phyloP scores from a whole-genome alignment of 1,140 invertebrate genomes.

The Linepithema humile region DNA sequence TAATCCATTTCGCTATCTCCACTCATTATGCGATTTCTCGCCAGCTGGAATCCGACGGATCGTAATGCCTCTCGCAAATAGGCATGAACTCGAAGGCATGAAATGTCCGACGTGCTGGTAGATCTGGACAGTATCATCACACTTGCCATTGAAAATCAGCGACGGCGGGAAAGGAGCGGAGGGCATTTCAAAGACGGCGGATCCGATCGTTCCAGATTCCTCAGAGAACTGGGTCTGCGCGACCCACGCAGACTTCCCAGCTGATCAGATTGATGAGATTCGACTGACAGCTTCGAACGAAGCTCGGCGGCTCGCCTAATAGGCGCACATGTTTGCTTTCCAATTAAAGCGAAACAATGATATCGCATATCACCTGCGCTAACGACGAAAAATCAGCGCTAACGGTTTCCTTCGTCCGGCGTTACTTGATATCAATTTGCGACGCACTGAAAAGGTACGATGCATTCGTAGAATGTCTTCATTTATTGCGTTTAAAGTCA shows the following conservation, averaged over 20 bases:
- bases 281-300: background rate
- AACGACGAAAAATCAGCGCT: background rate
- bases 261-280: background rate
- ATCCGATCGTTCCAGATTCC: too few species aligned
- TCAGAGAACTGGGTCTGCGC: too few species aligned
- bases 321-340: background rate
- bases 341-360: slow-evolving; percentile 6
- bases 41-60: slow-evolving; percentile 13
- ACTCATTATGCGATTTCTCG: slow-evolving; percentile 6
- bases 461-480: background rate
- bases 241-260: too few species aligned
- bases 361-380: background rate
- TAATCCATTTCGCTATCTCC: background rate
- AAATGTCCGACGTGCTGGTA: background rate
- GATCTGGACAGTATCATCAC: background rate
- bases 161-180: background rate
- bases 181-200: too few species aligned
- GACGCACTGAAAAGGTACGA: background rate
- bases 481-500: background rate
- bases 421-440: background rate
- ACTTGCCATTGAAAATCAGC: background rate
- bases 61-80: background rate
- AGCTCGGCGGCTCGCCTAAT: background rate
- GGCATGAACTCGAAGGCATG: background rate
- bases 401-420: background rate